Percentiles rank a stretch among this genome's conserved stretches.
phyloP scores from a whole-genome alignment of 2,888 invertebrate genomes.

The Halictus quadricinctus region DNA sequence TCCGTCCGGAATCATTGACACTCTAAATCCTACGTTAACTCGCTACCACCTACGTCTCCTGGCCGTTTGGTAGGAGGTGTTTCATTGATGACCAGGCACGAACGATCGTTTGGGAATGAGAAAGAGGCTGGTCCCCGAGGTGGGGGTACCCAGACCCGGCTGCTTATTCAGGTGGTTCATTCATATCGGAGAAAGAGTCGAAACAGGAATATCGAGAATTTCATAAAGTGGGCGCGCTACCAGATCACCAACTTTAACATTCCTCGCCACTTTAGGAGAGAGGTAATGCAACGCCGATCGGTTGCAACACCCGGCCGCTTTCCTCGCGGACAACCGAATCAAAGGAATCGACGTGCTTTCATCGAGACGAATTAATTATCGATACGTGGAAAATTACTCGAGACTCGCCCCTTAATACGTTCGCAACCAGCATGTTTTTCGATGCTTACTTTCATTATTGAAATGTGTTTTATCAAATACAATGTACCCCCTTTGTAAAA shows the following conservation, averaged over 20 bases:
- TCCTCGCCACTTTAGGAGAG: constrained; percentile 55
- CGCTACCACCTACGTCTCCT: constrained; percentile 64
- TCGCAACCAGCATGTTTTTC: neutral
- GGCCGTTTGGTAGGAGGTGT: constrained; percentile 64
- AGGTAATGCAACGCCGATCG: constrained; percentile 23
- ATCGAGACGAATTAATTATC: neutral
- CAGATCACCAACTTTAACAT: constrained; percentile 52
- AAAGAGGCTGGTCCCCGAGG: constrained; percentile 19
- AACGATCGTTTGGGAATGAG: constrained; percentile 52
- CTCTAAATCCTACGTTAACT: constrained; percentile 68
- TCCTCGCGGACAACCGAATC: neutral
- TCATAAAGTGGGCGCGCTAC: constrained; percentile 63
- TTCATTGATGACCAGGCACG: constrained; percentile 68
- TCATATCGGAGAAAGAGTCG: constrained; percentile 65
- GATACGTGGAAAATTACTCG: neutral
- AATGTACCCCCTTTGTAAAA: neutral
- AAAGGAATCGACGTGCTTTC: neutral
- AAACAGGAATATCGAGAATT: constrained; percentile 66
- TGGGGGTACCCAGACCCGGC: constrained; percentile 14
- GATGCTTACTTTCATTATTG: neutral
- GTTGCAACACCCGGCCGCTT: constrained; percentile 30
- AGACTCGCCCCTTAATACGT: too few relatives aligned
- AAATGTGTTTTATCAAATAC: neutral
- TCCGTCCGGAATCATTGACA: constrained; percentile 53
- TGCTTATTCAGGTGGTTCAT: constrained; percentile 57